Evolutionary conservation across 1,140 invertebrate species (phyloP).

Genomic region (Ectropis grisescens): DNA sequence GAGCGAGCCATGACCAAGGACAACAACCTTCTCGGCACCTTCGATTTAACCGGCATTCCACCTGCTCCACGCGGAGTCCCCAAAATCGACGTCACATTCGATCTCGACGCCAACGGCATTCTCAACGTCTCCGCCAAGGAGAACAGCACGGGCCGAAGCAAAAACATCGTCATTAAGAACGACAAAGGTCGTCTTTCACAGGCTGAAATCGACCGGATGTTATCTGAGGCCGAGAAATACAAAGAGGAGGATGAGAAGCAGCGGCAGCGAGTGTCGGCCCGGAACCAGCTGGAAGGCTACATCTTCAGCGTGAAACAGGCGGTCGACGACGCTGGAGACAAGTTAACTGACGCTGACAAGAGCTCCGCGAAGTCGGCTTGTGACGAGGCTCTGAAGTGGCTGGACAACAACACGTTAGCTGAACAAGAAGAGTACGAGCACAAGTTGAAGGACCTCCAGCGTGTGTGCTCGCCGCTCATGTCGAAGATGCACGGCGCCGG

Average conservation of each 20-base stretch:
- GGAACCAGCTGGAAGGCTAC: constrained; percentile 87
- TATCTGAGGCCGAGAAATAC: constrained; percentile 81
- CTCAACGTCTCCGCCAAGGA: constrained; percentile 75
- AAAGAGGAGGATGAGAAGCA: constrained; percentile 79
- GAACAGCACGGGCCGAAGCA: constrained; percentile 79
- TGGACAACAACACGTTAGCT: constrained; percentile 77
- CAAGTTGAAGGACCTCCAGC: constrained; percentile 80
- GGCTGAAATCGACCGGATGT: constrained; percentile 93
- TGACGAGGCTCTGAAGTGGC: constrained; percentile 70
- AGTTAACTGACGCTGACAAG: constrained; percentile 69
- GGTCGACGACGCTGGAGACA: constrained; percentile 49
- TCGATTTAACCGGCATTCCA: no score
- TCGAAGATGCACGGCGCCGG: constrained; percentile 78
- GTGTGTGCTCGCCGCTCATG: constrained; percentile 80
- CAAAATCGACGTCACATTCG: no score
- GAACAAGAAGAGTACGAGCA: constrained; percentile 88
- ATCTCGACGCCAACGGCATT: constrained; percentile 80
- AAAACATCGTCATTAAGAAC: no score
- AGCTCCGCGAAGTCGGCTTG: constrained; percentile 71
- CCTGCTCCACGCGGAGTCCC: no score
- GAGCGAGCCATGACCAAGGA: no score
- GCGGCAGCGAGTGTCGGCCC: constrained; percentile 76
- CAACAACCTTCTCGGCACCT: no score
- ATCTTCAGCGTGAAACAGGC: constrained; percentile 84
- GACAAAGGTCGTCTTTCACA: no score